Evolutionary conservation across 2,888 invertebrate species (phyloP).

Genomic region (Encarsia formosa): DNA sequence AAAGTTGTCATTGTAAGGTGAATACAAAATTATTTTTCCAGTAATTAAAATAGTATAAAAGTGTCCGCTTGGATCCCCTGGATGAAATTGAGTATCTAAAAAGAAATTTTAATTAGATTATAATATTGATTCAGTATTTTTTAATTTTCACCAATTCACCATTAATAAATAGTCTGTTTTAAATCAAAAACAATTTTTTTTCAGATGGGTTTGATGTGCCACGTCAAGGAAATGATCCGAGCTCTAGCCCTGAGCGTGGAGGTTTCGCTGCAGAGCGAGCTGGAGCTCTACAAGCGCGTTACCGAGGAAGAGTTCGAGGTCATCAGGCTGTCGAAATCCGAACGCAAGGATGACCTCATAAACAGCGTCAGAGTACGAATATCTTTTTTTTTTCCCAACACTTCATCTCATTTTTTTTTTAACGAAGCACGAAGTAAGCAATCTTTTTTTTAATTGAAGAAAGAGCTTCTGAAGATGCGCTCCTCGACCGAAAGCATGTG

Average conservation of each 20-base stretch:
- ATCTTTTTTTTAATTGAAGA: constrained; percentile 10
- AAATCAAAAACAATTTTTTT: no score
- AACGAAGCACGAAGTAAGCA: no score
- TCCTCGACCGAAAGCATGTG: constrained; percentile 23
- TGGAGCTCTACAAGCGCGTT: constrained; percentile 68
- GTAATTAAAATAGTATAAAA: no score
- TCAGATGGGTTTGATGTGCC: constrained; percentile 66
- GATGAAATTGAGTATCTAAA: no score
- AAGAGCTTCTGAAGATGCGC: constrained; percentile 5
- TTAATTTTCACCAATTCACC: no score
- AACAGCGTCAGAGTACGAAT: constrained; percentile 62
- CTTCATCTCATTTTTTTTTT: not conserved
- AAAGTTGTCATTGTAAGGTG: no score
- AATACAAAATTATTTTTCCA: no score
- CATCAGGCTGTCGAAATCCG: constrained; percentile 66
- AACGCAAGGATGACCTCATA: constrained; percentile 63
- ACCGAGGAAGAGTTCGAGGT: constrained; percentile 85
- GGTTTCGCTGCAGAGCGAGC: constrained; percentile 65
- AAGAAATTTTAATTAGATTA: no score
- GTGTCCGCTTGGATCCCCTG: no score
- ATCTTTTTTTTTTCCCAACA: not conserved
- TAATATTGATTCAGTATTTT: no score
- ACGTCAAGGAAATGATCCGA: constrained; percentile 63
- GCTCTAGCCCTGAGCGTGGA: constrained; percentile 68
- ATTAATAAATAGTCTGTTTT: no score